Evolutionary conservation across 2,888 invertebrate genomes (phyloP).

Genomic region (Venusia cambrica): DNA sequence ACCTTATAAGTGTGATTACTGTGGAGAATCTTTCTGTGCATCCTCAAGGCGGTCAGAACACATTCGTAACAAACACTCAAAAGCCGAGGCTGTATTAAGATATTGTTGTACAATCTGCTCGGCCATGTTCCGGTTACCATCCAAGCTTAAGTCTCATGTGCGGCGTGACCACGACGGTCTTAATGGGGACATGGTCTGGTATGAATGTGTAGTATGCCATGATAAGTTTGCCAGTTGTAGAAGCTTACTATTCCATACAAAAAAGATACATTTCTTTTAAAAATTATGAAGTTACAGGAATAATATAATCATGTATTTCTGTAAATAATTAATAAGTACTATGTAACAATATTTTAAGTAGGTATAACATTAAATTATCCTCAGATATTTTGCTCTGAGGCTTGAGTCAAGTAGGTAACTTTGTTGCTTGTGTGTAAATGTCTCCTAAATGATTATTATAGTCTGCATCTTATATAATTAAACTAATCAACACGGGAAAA

Average conservation of each 20-base stretch:
- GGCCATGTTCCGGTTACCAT: conserved; percentile 55
- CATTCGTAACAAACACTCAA: conserved; percentile 49
- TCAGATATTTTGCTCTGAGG: too few species aligned
- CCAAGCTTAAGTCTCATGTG: conserved; percentile 52
- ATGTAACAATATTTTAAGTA: too few species aligned
- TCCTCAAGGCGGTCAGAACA: conserved; percentile 65
- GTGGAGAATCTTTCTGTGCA: conserved; percentile 59
- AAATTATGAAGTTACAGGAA: too few species aligned
- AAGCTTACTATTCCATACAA: conserved; percentile 53
- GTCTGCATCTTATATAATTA: too few species aligned
- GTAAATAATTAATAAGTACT: too few species aligned
- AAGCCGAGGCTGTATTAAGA: conserved; percentile 39
- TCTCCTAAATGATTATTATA: too few species aligned
- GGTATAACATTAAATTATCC: too few species aligned
- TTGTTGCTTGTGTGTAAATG: too few species aligned
- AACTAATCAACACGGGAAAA: too few species aligned
- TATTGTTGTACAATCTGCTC: conserved; percentile 56
- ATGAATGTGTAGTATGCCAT: conserved; percentile 50
- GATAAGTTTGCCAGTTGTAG: conserved; percentile 54
- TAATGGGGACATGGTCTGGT: conserved; percentile 23
- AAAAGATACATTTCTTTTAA: too few species aligned
- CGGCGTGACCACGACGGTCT: conserved; percentile 38
- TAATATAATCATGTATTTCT: too few species aligned
- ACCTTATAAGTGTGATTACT: conserved; percentile 56
- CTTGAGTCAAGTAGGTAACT: too few species aligned